Base-by-base conservation (phyloP, 2,797 vertebrate species). In the Pteropus rufus region DNA sequence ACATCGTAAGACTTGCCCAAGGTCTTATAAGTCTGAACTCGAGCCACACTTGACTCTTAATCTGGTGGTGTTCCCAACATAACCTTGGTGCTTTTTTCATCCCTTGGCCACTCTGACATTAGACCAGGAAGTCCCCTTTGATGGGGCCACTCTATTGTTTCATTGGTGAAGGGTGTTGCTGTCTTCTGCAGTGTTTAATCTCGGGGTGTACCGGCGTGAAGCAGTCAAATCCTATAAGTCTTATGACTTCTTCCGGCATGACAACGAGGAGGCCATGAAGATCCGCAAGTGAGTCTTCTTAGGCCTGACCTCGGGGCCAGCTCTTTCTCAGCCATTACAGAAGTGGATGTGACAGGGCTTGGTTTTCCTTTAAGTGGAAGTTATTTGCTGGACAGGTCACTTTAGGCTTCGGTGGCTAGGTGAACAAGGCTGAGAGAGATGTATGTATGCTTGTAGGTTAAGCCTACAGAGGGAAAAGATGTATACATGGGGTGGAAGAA, bases 181-280 rank as follows among this genome's bases (percentile, higher is more conserved):
- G 24, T 97, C 77, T 97, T 94, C 97, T 93, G 16, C 98, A 99
- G 99, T 99, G 96, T 99, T 99, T 98, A 99, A 99, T 98, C 98
- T 99, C 97, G 99, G 99, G 15, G 99, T 99, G n/a, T 99, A 99
- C 93, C 99, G 99, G 93, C 99, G 99, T 65, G 99, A 99, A 97
- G 99, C 99, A 0, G 99, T 99, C 91, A 99, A 99, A 97, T 98
- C 99, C 4, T 99, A 99, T 95, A 99, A 99, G 85, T 99, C 99
- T 88, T 99, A 99, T 0, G 99, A 99, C 94, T 99, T 99, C 98
- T 99, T 99, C 98, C 99, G 99, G 62, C 99, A 99, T 0, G 99
- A 99, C 98, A 99, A 99, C 2, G 98, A 99, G 65, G 99, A 99
- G 94, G 99, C 99, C 97, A 99, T 99, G 99, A 99, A 98, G 98